Conservation (phyloP, 2,888 invertebrate species). For the Seira sanloemensis region DNA sequence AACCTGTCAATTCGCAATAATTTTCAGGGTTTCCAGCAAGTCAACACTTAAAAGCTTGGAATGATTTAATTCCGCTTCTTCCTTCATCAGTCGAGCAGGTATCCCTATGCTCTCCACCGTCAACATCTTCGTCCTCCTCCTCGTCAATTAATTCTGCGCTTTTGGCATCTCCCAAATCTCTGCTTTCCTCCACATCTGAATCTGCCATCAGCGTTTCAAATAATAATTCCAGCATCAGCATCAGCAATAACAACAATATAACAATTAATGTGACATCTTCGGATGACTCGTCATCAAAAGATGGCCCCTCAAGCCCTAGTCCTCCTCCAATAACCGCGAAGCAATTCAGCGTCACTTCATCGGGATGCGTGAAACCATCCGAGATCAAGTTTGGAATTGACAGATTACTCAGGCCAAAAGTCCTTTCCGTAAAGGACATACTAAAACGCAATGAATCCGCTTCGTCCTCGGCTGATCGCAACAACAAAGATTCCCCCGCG, state of each 20-base stretch:
- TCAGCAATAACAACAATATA: neutral
- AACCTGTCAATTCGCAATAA: no score
- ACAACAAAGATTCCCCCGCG: constrained; percentile 4
- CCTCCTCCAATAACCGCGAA: neutral
- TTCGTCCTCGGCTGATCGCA: neutral
- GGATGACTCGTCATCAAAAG: no score
- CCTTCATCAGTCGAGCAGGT: constrained; percentile 48
- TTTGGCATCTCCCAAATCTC: constrained; percentile 58
- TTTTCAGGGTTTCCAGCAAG: constrained; percentile 51
- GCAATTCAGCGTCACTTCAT: neutral
- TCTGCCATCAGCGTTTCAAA: constrained; percentile 44
- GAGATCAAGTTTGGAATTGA: constrained; percentile 73
- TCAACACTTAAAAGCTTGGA: constrained; percentile 71
- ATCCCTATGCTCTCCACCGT: constrained; percentile 57
- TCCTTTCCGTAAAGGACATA: constrained; percentile 73
- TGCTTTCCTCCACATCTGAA: constrained; percentile 24
- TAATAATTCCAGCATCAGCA: constrained; percentile 32
- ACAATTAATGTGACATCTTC: neutral
- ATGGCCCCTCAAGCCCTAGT: no score
- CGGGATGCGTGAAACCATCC: constrained; percentile 23
- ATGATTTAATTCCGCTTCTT: constrained; percentile 69
- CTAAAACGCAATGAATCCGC: constrained; percentile 42
- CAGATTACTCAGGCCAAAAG: constrained; percentile 72
- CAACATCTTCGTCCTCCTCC: constrained; percentile 65
- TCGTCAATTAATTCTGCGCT: constrained; percentile 56